Percentiles rank a stretch among this genome's conserved stretches.
These are phyloP conservation scores for Hanleya hanleyi DNA, from an alignment of 2,888 invertebrate genomes.

Conservation along the genomic window DNA sequence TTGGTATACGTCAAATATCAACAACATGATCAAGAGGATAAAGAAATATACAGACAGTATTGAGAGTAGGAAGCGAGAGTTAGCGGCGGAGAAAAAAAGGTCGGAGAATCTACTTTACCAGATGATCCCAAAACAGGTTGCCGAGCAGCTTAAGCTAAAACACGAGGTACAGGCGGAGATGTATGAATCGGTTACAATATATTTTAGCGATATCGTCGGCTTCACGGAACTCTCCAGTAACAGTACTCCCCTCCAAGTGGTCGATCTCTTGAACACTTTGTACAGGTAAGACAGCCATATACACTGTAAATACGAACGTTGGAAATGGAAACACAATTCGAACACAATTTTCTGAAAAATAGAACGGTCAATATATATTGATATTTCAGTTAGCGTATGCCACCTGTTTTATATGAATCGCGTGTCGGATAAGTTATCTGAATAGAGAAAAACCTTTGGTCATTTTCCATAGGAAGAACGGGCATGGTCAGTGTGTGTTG, in stretches of 20 bases:
- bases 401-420: too few species aligned
- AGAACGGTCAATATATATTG: too few species aligned
- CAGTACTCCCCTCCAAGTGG: conserved; percentile 4
- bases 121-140: conserved; percentile 2
- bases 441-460: too few species aligned
- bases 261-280: not conserved
- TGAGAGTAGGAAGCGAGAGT: not conserved
- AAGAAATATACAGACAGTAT: not conserved
- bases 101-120: not conserved
- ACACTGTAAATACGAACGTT: too few species aligned
- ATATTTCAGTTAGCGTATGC: too few species aligned
- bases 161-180: not conserved
- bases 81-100: conserved; percentile 4
- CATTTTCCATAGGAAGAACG: too few species aligned
- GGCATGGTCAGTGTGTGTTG: too few species aligned
- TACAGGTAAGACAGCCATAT: conserved; percentile 6
- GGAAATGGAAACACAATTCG: too few species aligned
- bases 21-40: not conserved
- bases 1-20: not conserved
- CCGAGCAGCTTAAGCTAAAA: not conserved
- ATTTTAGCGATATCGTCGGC: conserved; percentile 11
- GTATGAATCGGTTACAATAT: conserved; percentile 1
- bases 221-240: not conserved
- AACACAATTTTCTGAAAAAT: too few species aligned
- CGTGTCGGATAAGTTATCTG: too few species aligned